phyloP scores from a whole-genome alignment of 2,888 invertebrate genomes.

The Mantis religiosa region DNA sequence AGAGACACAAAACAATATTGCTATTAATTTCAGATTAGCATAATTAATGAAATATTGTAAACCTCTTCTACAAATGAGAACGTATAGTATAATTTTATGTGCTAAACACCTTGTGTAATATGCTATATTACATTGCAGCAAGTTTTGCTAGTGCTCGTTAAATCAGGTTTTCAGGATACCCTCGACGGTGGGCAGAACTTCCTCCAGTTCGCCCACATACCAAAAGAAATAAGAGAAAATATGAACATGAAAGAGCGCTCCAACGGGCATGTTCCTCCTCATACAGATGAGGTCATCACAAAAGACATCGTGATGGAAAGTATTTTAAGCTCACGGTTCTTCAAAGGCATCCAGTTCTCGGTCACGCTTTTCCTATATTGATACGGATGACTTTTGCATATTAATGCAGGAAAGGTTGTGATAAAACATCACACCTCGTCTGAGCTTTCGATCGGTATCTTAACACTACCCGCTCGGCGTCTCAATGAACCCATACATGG shows the following conservation, averaged over 20 bases:
- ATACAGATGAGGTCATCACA: background rate
- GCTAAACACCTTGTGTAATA: no score
- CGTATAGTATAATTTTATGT: no score
- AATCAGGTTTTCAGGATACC: background rate
- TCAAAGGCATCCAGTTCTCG: no score
- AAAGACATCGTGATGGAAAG: background rate
- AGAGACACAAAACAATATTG: no score
- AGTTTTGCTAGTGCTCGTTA: background rate
- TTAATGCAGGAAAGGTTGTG: background rate
- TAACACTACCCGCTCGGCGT: background rate
- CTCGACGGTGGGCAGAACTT: background rate
- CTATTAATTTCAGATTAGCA: no score
- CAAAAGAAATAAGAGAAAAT: background rate
- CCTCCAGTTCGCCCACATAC: background rate
- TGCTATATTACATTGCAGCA: no score
- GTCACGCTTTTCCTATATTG: background rate
- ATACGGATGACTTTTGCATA: background rate
- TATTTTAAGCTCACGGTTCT: background rate
- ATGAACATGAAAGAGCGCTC: background rate
- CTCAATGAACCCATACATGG: background rate
- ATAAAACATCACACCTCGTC: background rate
- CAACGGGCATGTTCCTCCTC: background rate
- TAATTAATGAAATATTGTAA: no score
- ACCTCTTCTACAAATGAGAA: no score
- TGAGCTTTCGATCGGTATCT: background rate